Conservation (phyloP, 2,888 invertebrate genomes). For the Chelonus formosanus region DNA sequence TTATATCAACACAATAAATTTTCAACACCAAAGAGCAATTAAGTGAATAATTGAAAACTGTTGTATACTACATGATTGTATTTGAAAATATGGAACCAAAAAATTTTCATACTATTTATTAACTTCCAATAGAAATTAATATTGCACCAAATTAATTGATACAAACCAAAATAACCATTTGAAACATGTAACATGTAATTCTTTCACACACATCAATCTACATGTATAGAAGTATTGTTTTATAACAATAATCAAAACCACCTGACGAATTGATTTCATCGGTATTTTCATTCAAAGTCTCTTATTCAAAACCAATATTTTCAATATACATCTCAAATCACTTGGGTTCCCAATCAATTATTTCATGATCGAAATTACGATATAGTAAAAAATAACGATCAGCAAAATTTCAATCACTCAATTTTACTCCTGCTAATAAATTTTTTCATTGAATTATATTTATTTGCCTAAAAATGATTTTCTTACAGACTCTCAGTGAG, state of each 20-base stretch:
- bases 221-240: conserved; percentile 16
- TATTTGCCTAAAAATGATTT: no score
- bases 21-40: no score
- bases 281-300: conserved; percentile 49
- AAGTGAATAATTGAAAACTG: no score
- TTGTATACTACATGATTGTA: no score
- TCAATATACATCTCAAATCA: conserved; percentile 32
- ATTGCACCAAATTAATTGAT: conserved; percentile 47
- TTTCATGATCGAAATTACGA: conserved; percentile 29
- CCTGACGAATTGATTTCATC: conserved; percentile 57
- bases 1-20: no score
- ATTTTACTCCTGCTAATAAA: no score
- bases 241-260: conserved; percentile 46
- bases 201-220: conserved; percentile 38
- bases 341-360: conserved; percentile 37
- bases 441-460: no score
- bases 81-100: no score
- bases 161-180: conserved; percentile 41
- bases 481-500: no score
- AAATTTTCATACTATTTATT: no score
- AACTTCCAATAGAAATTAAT: conserved; percentile 41
- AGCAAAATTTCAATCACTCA: neutral
- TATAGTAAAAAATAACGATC: neutral
- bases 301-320: conserved; percentile 47
- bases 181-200: conserved; percentile 50